Base-by-base conservation (phyloP, 2,888 invertebrate species). In the Stictocephala bisonia region DNA sequence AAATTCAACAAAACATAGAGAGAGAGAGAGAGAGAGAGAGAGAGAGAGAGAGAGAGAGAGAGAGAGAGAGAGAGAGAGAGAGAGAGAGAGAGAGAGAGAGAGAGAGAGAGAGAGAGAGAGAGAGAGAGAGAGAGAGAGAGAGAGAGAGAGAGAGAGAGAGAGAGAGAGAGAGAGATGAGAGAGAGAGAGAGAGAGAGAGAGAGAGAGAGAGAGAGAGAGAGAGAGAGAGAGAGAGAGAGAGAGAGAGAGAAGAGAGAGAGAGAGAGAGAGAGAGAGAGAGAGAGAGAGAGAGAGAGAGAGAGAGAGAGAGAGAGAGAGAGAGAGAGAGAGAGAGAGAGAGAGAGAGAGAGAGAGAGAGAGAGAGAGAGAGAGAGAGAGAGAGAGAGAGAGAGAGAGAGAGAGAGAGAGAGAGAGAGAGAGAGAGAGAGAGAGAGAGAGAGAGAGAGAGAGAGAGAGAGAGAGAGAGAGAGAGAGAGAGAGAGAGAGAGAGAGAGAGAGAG, bases 201-300 rank as follows among this genome's bases (percentile, higher is more conserved):
- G 35, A 35, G 35, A 35, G 35, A 35, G 35, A 35, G 35, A 35
- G 35, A 35, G 35, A 35, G 35, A 35, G 35, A 35, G 35, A 35
- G 35, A 35, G 35, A 35, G 35, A 35, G 68, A 60, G n/a, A 58
- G 13, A 24, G 56, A 35, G 20, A 40, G 56, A 35, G 26, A 18
- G 20, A 64, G 44, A 31, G 41, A 50, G 66, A 31, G 53, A 60
- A 26, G 18, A 27, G 27, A 31, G 66, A 40, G 15, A 27, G 27
- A 40, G 51, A 48, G 11, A 60, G 56, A 24, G 40, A 53, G 64
- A 51, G 22, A 50, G 60, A 60, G 15, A 24, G 24, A 31, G 29
- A 27, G 15, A 27, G 15, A 7, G 60, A 60, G 3, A 24, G 24
- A 31, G 60, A 27, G 31, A 24, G 6, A 27, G 60, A 27, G 18